phyloP scores from a whole-genome alignment of 2,888 invertebrate species.

The Lissocephala sabroskyi region DNA sequence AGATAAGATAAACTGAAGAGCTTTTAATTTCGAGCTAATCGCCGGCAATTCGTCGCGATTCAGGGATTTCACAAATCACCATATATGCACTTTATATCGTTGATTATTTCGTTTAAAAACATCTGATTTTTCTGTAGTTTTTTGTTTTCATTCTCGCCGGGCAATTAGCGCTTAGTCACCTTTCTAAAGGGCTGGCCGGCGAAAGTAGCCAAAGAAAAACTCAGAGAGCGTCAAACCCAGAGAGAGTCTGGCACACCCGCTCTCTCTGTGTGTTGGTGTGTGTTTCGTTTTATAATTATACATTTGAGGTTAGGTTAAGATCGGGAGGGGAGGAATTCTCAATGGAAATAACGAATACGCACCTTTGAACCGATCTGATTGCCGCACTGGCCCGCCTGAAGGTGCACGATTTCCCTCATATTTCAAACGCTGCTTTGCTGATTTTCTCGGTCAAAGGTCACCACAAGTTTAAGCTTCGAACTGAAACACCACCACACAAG shows the following conservation, averaged over 20 bases:
- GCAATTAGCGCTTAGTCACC: too few relatives aligned
- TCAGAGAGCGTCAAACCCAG: not conserved
- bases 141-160: not conserved
- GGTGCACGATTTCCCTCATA: constrained; percentile 94
- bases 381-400: constrained; percentile 92
- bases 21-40: constrained; percentile 15
- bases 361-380: constrained; percentile 96
- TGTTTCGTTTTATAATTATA: constrained; percentile 58
- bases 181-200: not conserved
- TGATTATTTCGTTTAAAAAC: not conserved
- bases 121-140: not conserved
- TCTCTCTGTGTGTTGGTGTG: not conserved
- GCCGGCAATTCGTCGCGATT: not conserved
- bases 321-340: too few relatives aligned
- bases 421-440: constrained; percentile 28
- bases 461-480: constrained; percentile 4
- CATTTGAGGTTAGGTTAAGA: constrained; percentile 65
- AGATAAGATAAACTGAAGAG: constrained; percentile 41
- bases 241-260: constrained; percentile 8
- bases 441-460: constrained; percentile 22
- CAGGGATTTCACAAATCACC: not conserved
- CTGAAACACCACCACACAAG: constrained; percentile 1
- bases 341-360: constrained; percentile 37
- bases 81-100: not conserved
- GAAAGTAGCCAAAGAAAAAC: not conserved